A percentile compares a stretch with the other conserved stretches of the same genome.
Conservation (phyloP, 2,888 invertebrate species). For the Temnothorax unifasciatus region DNA sequence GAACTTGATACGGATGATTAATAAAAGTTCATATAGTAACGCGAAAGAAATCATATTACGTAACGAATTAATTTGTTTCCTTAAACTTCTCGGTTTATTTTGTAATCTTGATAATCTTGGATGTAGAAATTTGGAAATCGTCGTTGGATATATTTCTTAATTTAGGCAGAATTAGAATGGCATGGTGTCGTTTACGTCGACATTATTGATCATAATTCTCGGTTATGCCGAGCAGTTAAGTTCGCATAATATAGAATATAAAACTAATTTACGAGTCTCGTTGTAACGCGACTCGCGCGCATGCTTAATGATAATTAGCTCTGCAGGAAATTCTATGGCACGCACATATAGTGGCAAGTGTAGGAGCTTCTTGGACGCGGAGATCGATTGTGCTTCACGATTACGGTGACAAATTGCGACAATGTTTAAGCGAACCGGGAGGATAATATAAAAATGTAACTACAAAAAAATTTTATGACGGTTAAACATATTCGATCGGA, state of each 20-base stretch:
- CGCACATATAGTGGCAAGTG: neutral
- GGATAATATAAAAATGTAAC: neutral
- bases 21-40: neutral
- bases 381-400: slow-evolving; percentile 1
- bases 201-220: neutral
- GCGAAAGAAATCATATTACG: neutral
- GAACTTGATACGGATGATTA: neutral
- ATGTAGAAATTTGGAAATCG: neutral
- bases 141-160: slow-evolving; percentile 12
- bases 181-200: neutral
- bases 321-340: slow-evolving; percentile 5
- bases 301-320: slow-evolving; percentile 27
- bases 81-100: neutral
- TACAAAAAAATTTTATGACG: neutral
- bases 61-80: neutral
- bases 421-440: neutral
- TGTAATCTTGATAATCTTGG: neutral
- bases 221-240: slow-evolving; percentile 56
- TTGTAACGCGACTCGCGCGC: slow-evolving; percentile 5
- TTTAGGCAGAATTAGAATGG: neutral
- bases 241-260: slow-evolving; percentile 48
- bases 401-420: neutral
- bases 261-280: slow-evolving; percentile 53
- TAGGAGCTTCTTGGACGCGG: neutral
- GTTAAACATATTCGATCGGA: neutral